phyloP scores from a whole-genome alignment of 2,888 invertebrate genomes.

The Ametastegia equiseti region DNA sequence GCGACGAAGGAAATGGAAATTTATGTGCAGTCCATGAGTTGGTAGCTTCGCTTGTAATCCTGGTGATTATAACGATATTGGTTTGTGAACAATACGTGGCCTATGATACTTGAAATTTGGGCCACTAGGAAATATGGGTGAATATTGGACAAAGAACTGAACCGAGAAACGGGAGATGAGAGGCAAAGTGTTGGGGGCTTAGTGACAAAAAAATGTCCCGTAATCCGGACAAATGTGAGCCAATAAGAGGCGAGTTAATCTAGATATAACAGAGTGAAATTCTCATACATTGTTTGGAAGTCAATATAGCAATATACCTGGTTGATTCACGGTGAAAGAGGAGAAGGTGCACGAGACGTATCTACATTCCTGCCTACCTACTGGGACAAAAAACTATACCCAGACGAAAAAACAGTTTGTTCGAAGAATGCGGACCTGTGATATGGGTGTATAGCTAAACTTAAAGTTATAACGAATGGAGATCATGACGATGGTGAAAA shows the following conservation, averaged over 20 bases:
- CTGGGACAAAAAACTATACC: constrained; percentile 34
- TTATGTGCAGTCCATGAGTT: neutral
- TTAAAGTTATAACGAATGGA: constrained; percentile 29
- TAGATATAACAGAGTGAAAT: constrained; percentile 18
- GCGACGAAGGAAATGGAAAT: neutral
- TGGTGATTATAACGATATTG: neutral
- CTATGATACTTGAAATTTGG: neutral
- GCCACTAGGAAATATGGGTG: neutral
- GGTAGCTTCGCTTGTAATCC: neutral
- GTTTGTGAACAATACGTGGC: neutral
- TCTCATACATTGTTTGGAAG: constrained; percentile 26
- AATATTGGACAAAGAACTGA: constrained; percentile 11
- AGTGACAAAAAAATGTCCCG: constrained; percentile 13
- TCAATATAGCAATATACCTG: constrained; percentile 14
- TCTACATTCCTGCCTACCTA: neutral
- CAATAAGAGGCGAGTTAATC: constrained; percentile 28
- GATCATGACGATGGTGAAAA: constrained; percentile 1
- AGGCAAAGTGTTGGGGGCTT: neutral
- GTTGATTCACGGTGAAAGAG: constrained; percentile 39
- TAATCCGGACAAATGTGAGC: constrained; percentile 1
- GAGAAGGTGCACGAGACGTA: constrained; percentile 30
- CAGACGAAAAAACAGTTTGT: constrained; percentile 28
- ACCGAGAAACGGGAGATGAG: neutral
- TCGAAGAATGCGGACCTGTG: constrained; percentile 14
- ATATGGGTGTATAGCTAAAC: neutral